Evolutionary conservation across 2,797 vertebrate genomes (phyloP), one percentile per base, ranked within the genome.

Genomic region (Sebastes kiyomatsui): DNA sequence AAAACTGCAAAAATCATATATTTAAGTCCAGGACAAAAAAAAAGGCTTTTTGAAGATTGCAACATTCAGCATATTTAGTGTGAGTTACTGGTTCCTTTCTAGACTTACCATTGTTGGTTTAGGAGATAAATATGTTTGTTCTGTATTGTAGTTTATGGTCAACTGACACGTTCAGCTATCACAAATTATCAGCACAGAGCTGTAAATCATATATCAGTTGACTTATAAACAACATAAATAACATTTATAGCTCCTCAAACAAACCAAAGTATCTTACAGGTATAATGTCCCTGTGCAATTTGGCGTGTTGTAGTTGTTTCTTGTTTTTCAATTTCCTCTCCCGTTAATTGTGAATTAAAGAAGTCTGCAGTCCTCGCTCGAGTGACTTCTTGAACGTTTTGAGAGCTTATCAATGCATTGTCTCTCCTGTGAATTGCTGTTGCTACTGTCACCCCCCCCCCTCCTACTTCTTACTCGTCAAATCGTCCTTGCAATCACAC

Each of bases 341-440:
- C 20, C 18, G 28, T 54, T 16, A 42, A 18, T 52, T 64, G 79
- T 58, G 54, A 82, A 82, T 73, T 46, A 55, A 69, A 79, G 35
- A 74, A 35, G 32, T 62, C 75, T 67, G 23, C 52, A 12, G 58
- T 22, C 65, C 9, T 9, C 27, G 5, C 20, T 27, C 6, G 0
- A 32, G 60, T 55, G 64, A 67, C 66, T 49, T 60, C 32, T 33
- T 33, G 33, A 79, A 72, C 60, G 20, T 70, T 79, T 55, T 20
- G 32, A 79, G 64, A 56, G 42, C 33, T 65, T 72, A 80, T 83
- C 6, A 59, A 75, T 62, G 67, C 38, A 42, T 79, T 8, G n/a
- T 14, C 16, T 52, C 66, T 73, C 38, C 46, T 59, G 70, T 73
- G 72, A 84, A 75, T 79, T 66, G 28, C 64, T 75, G 65, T 78